Evolutionary conservation across 2,113 vertebrate species (phyloP), one percentile per base, ranked within the genome.

Genomic region (Myodes glareolus): DNA sequence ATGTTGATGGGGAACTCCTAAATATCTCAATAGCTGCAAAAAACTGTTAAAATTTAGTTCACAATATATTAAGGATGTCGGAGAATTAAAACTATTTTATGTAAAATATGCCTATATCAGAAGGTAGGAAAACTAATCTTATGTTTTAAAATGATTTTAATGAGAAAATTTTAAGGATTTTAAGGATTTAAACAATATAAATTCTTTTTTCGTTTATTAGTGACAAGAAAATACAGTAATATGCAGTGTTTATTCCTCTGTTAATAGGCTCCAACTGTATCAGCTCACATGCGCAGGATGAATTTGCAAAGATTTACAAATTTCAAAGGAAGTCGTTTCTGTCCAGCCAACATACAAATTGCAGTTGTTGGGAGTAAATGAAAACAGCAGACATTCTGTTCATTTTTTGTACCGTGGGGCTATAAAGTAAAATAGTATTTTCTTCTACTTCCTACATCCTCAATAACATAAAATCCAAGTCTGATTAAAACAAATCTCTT

Each of bases 11-110:
- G 55, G 94, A 90, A 73, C 61, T 27, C 23, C 3, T 90, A 11
- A 47, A 25, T 86, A 77, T 84, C 42, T 84, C 63, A 94, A 65
- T 86, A 78, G 10, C 55, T 42, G 13, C 42, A 92, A 31, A 93
- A 45, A 91, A 72, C 5, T 68, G 50, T 73, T 81, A 91, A 95
- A 93, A 67, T 95, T 88, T 76, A 80, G 94, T 84, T 77, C 72
- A 72, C 96, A 82, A 70, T 86, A n/a, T 80, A 68, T 80, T 94
- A 90, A 88, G 50, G 72, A 81, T 80, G 6, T 12, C 73, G 92
- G 31, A n/a, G 97, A 91, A 94, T 67, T 87, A 31, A 86, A 78
- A 21, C 72, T 95, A 31, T 68, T 21, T 7, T 77, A 73, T 23
- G 5, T 52, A 75, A 16, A 92, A 91, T 87, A 86, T 29, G 3